These are phyloP conservation scores for Brachyptera risi DNA, from an alignment of 2,888 invertebrate genomes.

Conservation along the genomic window DNA sequence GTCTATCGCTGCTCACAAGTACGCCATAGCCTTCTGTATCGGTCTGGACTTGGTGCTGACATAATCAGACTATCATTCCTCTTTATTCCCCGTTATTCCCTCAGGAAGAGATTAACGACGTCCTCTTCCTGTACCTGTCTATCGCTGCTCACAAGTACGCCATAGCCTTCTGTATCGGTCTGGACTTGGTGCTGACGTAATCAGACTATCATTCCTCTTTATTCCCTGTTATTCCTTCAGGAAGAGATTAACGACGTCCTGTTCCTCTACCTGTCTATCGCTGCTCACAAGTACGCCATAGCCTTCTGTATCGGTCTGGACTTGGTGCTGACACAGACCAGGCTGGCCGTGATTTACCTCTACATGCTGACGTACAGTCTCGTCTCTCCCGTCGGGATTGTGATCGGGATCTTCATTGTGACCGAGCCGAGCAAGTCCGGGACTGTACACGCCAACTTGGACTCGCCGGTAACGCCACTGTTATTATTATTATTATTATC, in stretches of 20 bases:
- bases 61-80: too few relatives aligned
- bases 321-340: constrained; percentile 36
- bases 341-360: constrained; percentile 40
- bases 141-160: constrained; percentile 41
- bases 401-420: constrained; percentile 43
- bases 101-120: background rate
- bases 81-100: too few relatives aligned
- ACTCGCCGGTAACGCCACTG: constrained; percentile 15
- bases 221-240: too few relatives aligned
- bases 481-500: background rate
- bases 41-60: constrained; percentile 40
- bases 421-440: constrained; percentile 25
- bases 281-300: constrained; percentile 40
- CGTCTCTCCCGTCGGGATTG: constrained; percentile 47
- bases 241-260: background rate
- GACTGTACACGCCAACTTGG: background rate
- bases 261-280: constrained; percentile 38
- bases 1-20: constrained; percentile 40
- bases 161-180: constrained; percentile 40
- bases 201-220: too few relatives aligned
- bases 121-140: constrained; percentile 36
- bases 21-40: constrained; percentile 40
- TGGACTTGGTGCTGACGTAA: too few relatives aligned
- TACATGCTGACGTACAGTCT: constrained; percentile 42
- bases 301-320: constrained; percentile 41